Base-by-base conservation (phyloP, 2,797 vertebrate genomes). In the Eurystomus glaucurus region DNA sequence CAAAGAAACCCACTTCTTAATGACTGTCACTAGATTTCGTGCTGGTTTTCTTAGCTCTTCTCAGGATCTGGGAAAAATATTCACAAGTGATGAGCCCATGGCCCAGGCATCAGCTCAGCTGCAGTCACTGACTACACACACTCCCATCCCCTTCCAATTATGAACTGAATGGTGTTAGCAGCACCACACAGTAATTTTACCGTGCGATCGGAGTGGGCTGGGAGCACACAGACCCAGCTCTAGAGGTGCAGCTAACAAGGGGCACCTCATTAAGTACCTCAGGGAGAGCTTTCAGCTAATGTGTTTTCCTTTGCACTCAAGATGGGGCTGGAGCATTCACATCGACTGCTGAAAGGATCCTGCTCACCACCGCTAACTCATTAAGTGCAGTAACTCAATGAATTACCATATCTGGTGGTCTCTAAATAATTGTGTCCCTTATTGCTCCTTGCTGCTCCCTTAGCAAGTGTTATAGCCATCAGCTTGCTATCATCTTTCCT, bases 41-140 rank as follows among this genome's bases (percentile, higher is more conserved):
- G 39, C 2, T 85, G n/a, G 15, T 48, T 46, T 78, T 55, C 48
- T 64, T 60, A 60, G 29, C 58, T 83, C 26, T 76, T 31, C 37
- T 60, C 68, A 6, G 64, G 20, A 35, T 29, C 25, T 33, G 39
- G 45, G 55, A 74, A 64, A 58, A 54, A 23, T 4, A 3, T 26
- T 78, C 12, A 8, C 14, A 37, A 31, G 43, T 5, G 45, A 48
- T 9, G 21, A 78, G 55, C 39, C 31, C 45, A 15, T 3, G 45
- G 60, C 41, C 41, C 71, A 68, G 51, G 51, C 75, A 10, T 7
- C 46, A 18, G 51, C 57, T 54, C 52, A 50, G 76, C 70, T 29
- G 37, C n/a, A 29, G 55, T 43, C 1, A 0, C 52, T 23, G 55
- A 4, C 86, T 26, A 6, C 2, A 3, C 37, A 19, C 33, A 0